Evolutionary conservation across 2,888 invertebrate genomes (phyloP).

Genomic region (Arge pagana): DNA sequence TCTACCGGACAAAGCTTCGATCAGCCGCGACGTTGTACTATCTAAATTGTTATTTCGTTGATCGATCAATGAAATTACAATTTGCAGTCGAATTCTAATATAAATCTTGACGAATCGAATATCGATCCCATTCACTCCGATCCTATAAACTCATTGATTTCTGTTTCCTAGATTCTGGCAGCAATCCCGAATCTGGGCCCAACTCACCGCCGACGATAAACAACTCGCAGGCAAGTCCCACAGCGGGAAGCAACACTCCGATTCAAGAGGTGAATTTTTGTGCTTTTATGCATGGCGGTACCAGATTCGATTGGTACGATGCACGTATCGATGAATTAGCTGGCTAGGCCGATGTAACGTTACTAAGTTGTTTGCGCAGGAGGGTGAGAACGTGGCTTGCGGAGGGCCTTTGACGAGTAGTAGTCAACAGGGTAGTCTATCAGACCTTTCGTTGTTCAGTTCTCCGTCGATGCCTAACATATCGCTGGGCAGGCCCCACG

Average conservation of each 20-base stretch:
- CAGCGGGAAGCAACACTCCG: constrained; percentile 69
- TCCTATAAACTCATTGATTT: not conserved
- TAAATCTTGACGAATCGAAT: no score
- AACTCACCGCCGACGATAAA: constrained; percentile 72
- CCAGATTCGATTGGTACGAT: no score
- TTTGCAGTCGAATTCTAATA: no score
- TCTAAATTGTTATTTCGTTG: no score
- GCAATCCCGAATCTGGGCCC: constrained; percentile 76
- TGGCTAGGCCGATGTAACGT: no score
- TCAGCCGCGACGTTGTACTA: no score
- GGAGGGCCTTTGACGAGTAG: constrained; percentile 62
- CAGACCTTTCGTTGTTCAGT: constrained; percentile 81
- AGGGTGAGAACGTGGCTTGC: constrained; percentile 73
- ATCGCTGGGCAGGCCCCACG: constrained; percentile 83
- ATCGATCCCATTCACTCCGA: no score
- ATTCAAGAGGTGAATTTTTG: constrained; percentile 70
- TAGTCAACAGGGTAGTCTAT: constrained; percentile 71
- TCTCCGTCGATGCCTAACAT: constrained; percentile 98
- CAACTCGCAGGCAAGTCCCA: constrained; percentile 65
- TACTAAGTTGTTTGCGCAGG: no score
- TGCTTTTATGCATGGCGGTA: no score
- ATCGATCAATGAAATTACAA: no score
- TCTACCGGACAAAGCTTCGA: no score
- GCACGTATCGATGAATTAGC: no score
- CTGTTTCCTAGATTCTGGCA: constrained; percentile 61